These are phyloP conservation scores for Tupaia chinensis DNA, from an alignment of 2,113 vertebrate genomes.

Conservation along the genomic window DNA sequence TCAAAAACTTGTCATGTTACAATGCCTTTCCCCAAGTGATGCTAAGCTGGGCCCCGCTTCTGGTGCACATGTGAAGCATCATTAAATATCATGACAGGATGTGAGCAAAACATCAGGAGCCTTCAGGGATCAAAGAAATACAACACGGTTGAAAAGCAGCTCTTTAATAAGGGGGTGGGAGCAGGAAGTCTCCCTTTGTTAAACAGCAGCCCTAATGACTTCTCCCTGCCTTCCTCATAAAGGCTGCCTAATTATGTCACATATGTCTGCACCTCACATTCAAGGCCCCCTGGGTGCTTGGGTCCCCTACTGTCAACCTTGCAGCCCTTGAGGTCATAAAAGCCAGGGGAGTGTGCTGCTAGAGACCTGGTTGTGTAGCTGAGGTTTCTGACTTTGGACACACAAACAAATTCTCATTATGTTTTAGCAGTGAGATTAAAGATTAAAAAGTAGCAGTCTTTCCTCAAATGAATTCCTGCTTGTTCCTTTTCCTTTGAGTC, in stretches of 20 bases:
- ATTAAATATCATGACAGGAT: constrained; percentile 85
- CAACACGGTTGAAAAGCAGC: constrained; percentile 79
- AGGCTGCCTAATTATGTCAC: constrained; percentile 72
- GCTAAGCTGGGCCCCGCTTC: constrained; percentile 74
- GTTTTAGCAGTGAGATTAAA: constrained; percentile 53
- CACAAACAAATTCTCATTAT: constrained; percentile 61
- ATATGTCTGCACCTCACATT: constrained; percentile 63
- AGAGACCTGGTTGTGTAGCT: constrained; percentile 50
- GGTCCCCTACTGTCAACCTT: constrained; percentile 74
- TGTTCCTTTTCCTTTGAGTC: constrained; percentile 51
- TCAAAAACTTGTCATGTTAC: constrained; percentile 76
- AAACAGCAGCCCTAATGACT: constrained; percentile 83
- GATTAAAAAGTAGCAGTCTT: constrained; percentile 48
- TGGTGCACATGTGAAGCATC: constrained; percentile 67
- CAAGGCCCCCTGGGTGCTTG: constrained; percentile 33
- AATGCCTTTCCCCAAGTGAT: constrained; percentile 66
- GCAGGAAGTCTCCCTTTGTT: constrained; percentile 81
- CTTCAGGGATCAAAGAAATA: constrained; percentile 85
- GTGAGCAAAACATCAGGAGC: constrained; percentile 83
- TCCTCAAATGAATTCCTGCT: background rate
- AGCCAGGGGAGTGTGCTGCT: constrained; percentile 50
- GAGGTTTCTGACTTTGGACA: constrained; percentile 48
- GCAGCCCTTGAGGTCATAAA: constrained; percentile 74
- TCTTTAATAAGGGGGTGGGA: constrained; percentile 66
- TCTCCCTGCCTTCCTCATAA: constrained; percentile 75